Percentiles rank a stretch among this genome's conserved stretches.
Conservation (phyloP, 2,797 vertebrate genomes). For the Rhabdophis nuchalis region DNA sequence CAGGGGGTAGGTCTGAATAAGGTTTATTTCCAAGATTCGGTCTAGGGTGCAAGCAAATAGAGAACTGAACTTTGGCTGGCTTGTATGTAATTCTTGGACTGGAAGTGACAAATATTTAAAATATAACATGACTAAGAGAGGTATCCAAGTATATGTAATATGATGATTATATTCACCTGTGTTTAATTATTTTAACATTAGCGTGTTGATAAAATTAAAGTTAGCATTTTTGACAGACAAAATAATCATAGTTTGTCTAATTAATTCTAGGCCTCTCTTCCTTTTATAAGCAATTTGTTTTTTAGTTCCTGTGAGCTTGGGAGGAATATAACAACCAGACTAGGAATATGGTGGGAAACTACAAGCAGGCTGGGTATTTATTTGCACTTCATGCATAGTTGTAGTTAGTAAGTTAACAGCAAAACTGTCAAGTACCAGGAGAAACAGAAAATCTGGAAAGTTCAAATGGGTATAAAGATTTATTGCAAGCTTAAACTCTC, state of each 20-base stretch:
- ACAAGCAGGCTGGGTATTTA: background rate
- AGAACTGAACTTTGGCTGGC: background rate
- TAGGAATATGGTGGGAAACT: background rate
- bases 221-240: background rate
- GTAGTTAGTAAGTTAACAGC: background rate
- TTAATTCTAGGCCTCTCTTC: background rate
- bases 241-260: background rate
- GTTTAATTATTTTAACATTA: background rate
- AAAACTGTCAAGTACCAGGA: background rate
- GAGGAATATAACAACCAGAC: background rate
- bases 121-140: background rate
- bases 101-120: background rate
- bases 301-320: background rate
- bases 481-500: background rate
- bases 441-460: background rate
- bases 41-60: background rate
- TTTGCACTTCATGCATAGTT: background rate
- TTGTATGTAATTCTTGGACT: background rate
- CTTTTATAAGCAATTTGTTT: background rate
- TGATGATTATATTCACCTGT: background rate
- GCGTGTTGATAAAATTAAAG: background rate
- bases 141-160: background rate
- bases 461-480: background rate
- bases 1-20: no score
- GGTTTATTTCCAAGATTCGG: background rate